phyloP scores from a whole-genome alignment of 35 echinoderm and acorn worm genomes.

The Heliocidaris erythrogramma region DNA sequence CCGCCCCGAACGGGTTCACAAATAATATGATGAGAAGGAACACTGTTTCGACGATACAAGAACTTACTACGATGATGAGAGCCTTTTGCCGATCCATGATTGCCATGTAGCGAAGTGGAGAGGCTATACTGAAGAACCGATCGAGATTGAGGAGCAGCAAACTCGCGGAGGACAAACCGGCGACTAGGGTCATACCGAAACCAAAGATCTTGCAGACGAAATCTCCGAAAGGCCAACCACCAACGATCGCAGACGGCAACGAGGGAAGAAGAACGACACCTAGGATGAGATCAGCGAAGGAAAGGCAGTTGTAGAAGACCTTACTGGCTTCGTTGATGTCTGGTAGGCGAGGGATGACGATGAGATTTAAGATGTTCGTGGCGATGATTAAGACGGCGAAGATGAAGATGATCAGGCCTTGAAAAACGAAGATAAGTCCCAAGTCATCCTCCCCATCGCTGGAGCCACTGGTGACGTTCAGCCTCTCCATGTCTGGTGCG shows the following conservation, averaged over 20 bases:
- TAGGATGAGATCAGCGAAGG: conserved; percentile 25
- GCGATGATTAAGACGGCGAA: conserved; percentile 18
- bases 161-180: conserved; percentile 28
- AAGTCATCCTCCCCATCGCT: background rate
- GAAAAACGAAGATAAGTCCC: background rate
- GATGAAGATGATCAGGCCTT: conserved; percentile 23
- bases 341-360: conserved; percentile 35
- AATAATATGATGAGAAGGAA: background rate
- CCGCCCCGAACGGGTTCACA: conserved; percentile 20
- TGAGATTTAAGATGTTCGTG: conserved; percentile 11
- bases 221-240: background rate
- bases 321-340: conserved; percentile 38
- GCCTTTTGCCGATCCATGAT: conserved; percentile 23
- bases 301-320: conserved; percentile 41
- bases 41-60: background rate
- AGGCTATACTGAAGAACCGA: conserved; percentile 20
- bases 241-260: background rate
- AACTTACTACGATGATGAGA: background rate
- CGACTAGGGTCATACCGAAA: background rate
- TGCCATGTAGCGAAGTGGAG: conserved; percentile 22
- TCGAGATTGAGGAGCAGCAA: conserved; percentile 34
- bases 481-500: background rate
- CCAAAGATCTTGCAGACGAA: conserved; percentile 37
- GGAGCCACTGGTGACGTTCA: background rate
- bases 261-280: conserved; percentile 21